Conservation (phyloP, 2,797 vertebrate species). For the Champsocephalus gunnari region DNA sequence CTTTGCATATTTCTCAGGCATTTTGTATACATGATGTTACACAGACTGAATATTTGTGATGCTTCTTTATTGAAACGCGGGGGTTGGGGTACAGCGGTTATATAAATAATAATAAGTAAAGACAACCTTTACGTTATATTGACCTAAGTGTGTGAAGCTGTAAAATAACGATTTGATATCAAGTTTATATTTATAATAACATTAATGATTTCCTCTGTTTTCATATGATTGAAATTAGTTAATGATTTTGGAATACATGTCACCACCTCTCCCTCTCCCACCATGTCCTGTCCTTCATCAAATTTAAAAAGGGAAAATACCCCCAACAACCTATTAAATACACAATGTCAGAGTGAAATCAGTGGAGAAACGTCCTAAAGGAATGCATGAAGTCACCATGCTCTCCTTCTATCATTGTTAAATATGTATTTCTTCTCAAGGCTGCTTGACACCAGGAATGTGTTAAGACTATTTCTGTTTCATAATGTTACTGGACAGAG, state of each 20-base stretch:
- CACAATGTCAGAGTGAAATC: background rate
- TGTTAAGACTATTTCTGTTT: conserved; percentile 74
- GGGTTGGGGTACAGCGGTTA: background rate
- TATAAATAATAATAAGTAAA: background rate
- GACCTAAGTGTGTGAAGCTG: too few relatives aligned
- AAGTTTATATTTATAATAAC: background rate
- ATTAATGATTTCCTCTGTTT: background rate
- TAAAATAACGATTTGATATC: too few relatives aligned
- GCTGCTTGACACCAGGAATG: conserved; percentile 67
- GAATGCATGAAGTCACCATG: conserved; percentile 5
- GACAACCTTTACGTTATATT: too few relatives aligned
- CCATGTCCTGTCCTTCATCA: conserved; percentile 14
- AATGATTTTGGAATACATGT: background rate
- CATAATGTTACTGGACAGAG: conserved; percentile 74
- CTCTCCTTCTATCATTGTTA: conserved; percentile 31
- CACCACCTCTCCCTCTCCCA: background rate
- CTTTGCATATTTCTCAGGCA: conserved; percentile 57
- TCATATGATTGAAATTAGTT: background rate
- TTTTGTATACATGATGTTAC: conserved; percentile 27
- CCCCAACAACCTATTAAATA: background rate
- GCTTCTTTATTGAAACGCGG: conserved; percentile 1
- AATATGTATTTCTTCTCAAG: conserved; percentile 47
- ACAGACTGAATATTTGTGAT: conserved; percentile 24
- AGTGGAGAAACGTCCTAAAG: background rate
- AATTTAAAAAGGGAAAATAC: background rate